Percentiles rank a stretch among this genome's conserved stretches.
Conservation (phyloP, 2,113 vertebrate species). For the Chelonoidis abingdonii region DNA sequence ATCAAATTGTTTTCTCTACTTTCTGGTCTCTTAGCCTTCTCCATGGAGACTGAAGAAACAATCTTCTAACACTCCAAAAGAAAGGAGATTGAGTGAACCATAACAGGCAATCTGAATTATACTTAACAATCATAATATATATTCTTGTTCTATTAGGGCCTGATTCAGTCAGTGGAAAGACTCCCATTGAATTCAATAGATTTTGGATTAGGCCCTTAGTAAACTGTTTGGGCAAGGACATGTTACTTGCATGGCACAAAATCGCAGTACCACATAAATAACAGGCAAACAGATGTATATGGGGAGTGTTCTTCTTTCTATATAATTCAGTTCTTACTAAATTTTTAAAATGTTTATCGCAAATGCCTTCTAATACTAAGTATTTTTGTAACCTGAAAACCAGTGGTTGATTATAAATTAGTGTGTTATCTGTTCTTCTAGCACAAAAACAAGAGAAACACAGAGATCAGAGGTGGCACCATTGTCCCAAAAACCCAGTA, state of each 20-base stretch:
- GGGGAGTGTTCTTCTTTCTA: neutral
- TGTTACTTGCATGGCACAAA: neutral
- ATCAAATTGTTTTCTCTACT: neutral
- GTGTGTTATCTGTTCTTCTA: neutral
- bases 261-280: neutral
- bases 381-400: neutral
- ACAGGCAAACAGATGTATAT: neutral
- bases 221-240: neutral
- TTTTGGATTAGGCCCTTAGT: neutral
- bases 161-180: neutral
- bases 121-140: fast-evolving
- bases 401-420: neutral
- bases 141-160: neutral
- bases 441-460: neutral
- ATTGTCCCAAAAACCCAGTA: neutral
- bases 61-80: neutral
- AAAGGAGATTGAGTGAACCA: neutral
- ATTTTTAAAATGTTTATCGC: neutral
- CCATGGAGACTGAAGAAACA: neutral
- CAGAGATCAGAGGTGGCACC: neutral
- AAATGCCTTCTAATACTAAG: neutral
- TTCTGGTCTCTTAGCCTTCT: neutral
- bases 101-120: neutral
- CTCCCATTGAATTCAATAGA: too few species aligned
- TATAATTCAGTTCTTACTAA: neutral